Evolutionary conservation across 2,113 vertebrate species (phyloP), one percentile per base, ranked within the genome.

Genomic region (Urocitellus parryii): DNA sequence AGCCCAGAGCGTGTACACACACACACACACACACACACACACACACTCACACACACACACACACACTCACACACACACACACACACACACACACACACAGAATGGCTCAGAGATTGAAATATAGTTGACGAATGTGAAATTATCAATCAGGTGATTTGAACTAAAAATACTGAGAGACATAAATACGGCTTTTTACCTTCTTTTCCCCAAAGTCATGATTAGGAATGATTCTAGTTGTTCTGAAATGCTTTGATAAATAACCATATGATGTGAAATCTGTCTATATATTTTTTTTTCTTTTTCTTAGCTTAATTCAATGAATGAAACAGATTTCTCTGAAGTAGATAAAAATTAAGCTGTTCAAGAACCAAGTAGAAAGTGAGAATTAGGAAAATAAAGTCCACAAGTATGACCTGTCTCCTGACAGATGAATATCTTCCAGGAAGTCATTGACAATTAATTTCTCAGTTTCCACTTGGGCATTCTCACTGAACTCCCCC

Each of bases 221-320:
- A 77, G 58, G 65, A 90, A 88, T 58, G 4, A 85, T 81, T 91
- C 53, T 37, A 85, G 13, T 67, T 91, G 34, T 73, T 91, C 53
- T 72, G 8, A 91, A 97, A 61, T 94, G 53, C 73, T 74, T 82
- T 80, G 34, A 27, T 29, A 94, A 87, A 61, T 82, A n/a, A 37
- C 58, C 94, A 0, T 80, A 20, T 91, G 51, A 37, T 65, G 70
- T 58, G 17, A 78, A 39, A 17, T n/a, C 27, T 83, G 6, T 72
- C 61, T 79, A 56, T n/a, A 82, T 45, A 42, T 42, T 4, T 27
- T 72, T 87, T 48, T 70, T 90, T 72, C 1, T 48, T 76, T 88
- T 74, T 79, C 22, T 95, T 88, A 56, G 29, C 17, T 94, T 91
- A 93, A 58, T 83, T 72, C 81, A 79, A 95, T 78, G 16, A 87